A percentile compares a stretch with the other conserved stretches of the same genome.
These are phyloP conservation scores for Scaptomyza pallida DNA, from an alignment of 1,140 invertebrate genomes.

Conservation along the genomic window DNA sequence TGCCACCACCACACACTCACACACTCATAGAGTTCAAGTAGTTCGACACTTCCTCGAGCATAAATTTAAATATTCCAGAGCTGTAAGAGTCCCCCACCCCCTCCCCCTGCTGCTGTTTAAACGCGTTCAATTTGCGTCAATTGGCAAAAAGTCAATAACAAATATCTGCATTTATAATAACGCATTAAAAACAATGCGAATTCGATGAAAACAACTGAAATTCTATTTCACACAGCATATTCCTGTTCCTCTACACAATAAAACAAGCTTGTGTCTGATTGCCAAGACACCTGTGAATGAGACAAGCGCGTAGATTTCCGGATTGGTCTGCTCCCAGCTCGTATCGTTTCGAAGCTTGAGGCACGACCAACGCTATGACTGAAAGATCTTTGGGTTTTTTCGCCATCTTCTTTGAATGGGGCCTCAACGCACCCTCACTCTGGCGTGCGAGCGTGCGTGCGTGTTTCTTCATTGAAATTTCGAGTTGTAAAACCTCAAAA, in stretches of 20 bases:
- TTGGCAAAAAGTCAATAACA: slow-evolving; percentile 26
- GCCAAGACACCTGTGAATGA: slow-evolving; percentile 67
- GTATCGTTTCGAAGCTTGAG: not conserved
- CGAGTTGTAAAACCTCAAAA: slow-evolving; percentile 34
- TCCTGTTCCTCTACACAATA: slow-evolving; percentile 53
- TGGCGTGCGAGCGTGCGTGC: too few relatives aligned
- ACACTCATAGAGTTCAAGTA: slow-evolving; percentile 9
- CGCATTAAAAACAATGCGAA: slow-evolving; percentile 53
- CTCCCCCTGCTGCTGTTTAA: too few relatives aligned
- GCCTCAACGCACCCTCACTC: slow-evolving; percentile 16
- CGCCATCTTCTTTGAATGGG: slow-evolving; percentile 70
- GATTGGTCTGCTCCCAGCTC: not conserved
- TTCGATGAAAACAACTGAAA: slow-evolving; percentile 61
- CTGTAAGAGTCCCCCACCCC: slow-evolving; percentile 23
- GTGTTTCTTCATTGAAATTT: slow-evolving; percentile 67
- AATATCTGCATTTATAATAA: slow-evolving; percentile 54
- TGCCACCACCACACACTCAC: not conserved
- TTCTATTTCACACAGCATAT: slow-evolving; percentile 52
- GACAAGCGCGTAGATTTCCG: slow-evolving; percentile 67
- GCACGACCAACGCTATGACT: too few relatives aligned
- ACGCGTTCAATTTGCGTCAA: slow-evolving; percentile 66
- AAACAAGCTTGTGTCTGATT: slow-evolving; percentile 59
- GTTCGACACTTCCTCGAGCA: slow-evolving; percentile 45
- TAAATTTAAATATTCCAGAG: slow-evolving; percentile 58
- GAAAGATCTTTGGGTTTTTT: slow-evolving; percentile 72